Evolutionary conservation across 2,113 vertebrate genomes (phyloP).

Genomic region (Tragelaphus strepsiceros): DNA sequence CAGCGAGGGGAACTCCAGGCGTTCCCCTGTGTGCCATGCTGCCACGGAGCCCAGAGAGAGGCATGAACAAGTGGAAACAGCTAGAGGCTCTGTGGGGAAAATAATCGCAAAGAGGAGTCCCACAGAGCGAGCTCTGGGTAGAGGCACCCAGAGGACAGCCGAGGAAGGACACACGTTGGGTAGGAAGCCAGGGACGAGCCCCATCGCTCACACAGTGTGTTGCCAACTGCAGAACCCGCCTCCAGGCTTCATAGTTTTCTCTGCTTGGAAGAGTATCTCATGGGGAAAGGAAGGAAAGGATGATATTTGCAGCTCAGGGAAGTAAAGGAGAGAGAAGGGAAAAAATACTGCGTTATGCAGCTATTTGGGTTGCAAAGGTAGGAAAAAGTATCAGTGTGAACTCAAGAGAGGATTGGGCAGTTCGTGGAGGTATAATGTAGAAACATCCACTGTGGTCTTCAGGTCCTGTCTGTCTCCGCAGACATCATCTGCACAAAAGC

Average conservation of each 20-base stretch:
- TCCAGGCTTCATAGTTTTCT: rapidly evolving
- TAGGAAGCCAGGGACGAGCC: neutral
- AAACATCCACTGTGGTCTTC: neutral
- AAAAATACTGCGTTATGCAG: neutral
- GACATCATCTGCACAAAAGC: neutral
- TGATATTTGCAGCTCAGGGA: neutral
- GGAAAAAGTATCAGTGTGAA: neutral
- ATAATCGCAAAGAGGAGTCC: rapidly evolving
- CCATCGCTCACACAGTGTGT: rapidly evolving
- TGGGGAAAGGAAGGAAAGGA: neutral
- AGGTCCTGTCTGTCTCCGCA: neutral
- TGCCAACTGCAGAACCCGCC: neutral
- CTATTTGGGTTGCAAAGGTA: neutral
- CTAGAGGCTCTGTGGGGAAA: neutral
- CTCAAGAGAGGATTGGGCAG: neutral
- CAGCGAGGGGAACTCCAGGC: neutral
- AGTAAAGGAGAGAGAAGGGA: neutral
- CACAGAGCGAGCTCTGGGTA: neutral
- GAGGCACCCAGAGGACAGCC: neutral
- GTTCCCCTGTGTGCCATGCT: neutral
- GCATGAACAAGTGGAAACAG: neutral
- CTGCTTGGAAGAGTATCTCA: neutral
- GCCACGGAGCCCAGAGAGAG: neutral
- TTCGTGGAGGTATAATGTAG: neutral
- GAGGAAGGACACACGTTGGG: rapidly evolving